Evolutionary conservation across 2,797 vertebrate species (phyloP), one percentile per base, ranked within the genome.

Genomic region (Acanthurus leucopareius): DNA sequence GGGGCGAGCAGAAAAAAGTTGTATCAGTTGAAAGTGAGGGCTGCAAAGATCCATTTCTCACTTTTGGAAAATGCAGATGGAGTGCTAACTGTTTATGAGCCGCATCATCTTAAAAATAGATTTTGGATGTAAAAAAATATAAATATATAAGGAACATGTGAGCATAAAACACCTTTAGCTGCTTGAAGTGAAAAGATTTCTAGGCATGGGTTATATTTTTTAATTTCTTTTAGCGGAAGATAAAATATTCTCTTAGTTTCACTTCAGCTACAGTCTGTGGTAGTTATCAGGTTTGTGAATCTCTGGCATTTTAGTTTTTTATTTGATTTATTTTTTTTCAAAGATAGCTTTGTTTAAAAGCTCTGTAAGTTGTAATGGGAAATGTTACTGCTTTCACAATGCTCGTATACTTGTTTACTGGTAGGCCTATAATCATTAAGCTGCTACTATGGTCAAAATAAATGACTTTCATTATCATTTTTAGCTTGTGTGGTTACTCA

Each of bases 381-480:
- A 0, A 70, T 4, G n/a, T 49, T 42, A 16, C 35, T 45, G 7
- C 15, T 13, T 57, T 45, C 10, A n/a, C 14, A 1, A 51, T 52
- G 15, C 22, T 48, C 49, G 49, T 25, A 3, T 64, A 11, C 51
- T 68, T 76, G 47, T 59, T 56, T 58, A 56, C 25, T 19, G 16
- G 40, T 6, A 9, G 4, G 8, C 10, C 49, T 57, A 79, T 69
- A 19, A 69, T 75, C 32, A 19, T 58, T 61, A 42, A 42, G 40
- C 11, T 38, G 10, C 69, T 4, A 10, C 1, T 44, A 22, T 13
- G 10, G 20, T 51, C 17, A 62, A 64, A 52, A 42, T 42, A 10
- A 42, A 10, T 42, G 40, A 10, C 11, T 42, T 1, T 42, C 11
- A 42, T 10, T 10, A 42, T 42, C 40, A 10, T 16, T 78, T 74